Base-by-base conservation (phyloP, 2,888 invertebrate genomes). In the Nasonovia ribisnigri region DNA sequence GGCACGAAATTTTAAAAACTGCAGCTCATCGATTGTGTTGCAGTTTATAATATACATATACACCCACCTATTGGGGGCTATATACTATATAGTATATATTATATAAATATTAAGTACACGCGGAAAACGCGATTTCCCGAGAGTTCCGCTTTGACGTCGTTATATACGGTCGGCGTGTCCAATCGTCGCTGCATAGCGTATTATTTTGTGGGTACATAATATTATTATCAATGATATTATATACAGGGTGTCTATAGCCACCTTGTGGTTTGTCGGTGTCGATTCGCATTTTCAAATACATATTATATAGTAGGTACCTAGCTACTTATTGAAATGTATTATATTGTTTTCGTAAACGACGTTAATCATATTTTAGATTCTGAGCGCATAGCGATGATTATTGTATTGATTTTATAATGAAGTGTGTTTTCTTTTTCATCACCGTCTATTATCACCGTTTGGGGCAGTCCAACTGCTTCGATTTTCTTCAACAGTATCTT, bases 111-210 rank as follows among this genome's bases (percentile, higher is more conserved):
- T 13, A 77, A 5, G 6, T 20, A 77, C 36, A 2, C 5, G 36
- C 20, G 77, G 36, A 77, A 77, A 77, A 77, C 20, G 36, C 77
- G 20, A 77, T 36, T 77, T 77, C 29, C 29, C 77, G 77, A 77
- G 77, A 77, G 36, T 77, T 77, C 20, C 77, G 36, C 77, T 77
- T 36, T 90, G 90, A 43, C 89, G 48, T 48, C 29, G 67, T 60
- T 90, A n/a, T 90, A 8, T 67, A 11, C 77, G 77, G 77, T 77
- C 20, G 36, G 77, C 77, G 77, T 77, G 36, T 77, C 77, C 77
- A 77, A 77, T 77, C 20, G 36, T 36, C 77, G 20, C 36, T 8
- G 20, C 20, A 20, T 36, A n/a, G n/a, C 16, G n/a, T 77, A 20
- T 42, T 77, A 77, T 77, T 77, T 36, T 36, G 36, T 57, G 57